Base-by-base conservation (phyloP, 2,113 vertebrate species). In the Sisor rabdophorus region DNA sequence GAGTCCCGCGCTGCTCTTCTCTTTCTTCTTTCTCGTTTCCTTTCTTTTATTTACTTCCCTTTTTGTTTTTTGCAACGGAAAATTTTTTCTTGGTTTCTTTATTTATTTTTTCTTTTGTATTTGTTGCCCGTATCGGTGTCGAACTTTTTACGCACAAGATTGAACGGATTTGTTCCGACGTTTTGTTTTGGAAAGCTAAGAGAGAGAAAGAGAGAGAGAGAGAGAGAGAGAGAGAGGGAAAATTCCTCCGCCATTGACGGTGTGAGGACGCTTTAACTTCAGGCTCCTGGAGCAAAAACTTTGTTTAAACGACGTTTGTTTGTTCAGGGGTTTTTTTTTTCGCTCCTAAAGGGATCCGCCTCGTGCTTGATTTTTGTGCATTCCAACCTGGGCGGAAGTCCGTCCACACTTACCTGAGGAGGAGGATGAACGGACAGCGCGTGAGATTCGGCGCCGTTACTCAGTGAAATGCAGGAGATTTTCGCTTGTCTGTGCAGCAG, bases 141-240 rank as follows among this genome's bases (percentile, higher is more conserved):
- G 28, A 68, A 68, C 65, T 68, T 68, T 68, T 68, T n/a, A 15
- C 65, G 47, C 65, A 22, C 44, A 40, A 68, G 22, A 71, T 54
- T 56, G 24, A 71, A 26, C 54, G 30, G 32, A 56, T 55, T 73
- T 20, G 28, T 61, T 53, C 7, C 53, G 30, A 28, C 30, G 58
- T 52, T 75, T 40, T 63, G 73, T 63, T 75, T 47, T 36, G 89
- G 91, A 91, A 91, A 92, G 92, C 91, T 91, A 88, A 90, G 15
- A 48, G 22, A 52, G 44, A 48, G 60, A 30, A 60, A 64, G 30
- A 75, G 59, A 55, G 59, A 75, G 61, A 30, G 63, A 48, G 74
- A 55, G 61, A 48, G 63, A 48, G 53, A 50, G 58, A 30, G 40
- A 60, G 71, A 19, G 60, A 17, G 61, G 22, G 58, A 64, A 44